Evolutionary conservation across 2,113 vertebrate genomes (phyloP).

Genomic region (Pardalotus punctatus): DNA sequence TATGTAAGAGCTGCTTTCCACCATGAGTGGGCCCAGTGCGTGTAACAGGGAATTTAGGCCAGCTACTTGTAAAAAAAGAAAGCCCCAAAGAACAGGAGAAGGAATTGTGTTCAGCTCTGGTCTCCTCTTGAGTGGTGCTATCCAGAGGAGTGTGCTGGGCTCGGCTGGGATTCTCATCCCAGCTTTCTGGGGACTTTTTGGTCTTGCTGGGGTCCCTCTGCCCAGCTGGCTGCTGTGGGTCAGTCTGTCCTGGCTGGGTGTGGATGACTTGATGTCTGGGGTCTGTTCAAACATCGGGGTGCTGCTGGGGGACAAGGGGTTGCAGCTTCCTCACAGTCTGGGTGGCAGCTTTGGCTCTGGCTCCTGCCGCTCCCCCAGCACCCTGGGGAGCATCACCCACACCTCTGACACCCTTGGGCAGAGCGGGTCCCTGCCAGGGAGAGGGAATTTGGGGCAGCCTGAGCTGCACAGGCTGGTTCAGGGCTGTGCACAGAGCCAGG

Average conservation of each 20-base stretch:
- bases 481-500: neutral
- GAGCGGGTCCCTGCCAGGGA: neutral
- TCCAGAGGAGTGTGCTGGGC: neutral
- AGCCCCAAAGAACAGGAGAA: neutral
- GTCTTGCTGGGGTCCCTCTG: neutral
- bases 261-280: neutral
- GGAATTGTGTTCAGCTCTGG: neutral
- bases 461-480: fast-evolving
- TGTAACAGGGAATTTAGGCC: slow-evolving; percentile 27
- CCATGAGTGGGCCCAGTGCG: neutral
- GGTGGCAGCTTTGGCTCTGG: neutral
- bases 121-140: neutral
- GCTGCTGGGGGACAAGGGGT: neutral
- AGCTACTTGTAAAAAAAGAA: neutral
- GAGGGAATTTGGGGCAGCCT: neutral
- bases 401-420: no score
- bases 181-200: fast-evolving
- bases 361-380: neutral
- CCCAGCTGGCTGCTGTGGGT: fast-evolving
- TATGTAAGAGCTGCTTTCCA: neutral
- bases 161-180: neutral
- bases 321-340: neutral
- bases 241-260: neutral
- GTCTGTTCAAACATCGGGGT: fast-evolving
- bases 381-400: neutral